Percentiles rank a stretch among this genome's conserved stretches.
phyloP scores from a whole-genome alignment of 2,113 vertebrate genomes.

The Callaeas wilsoni region DNA sequence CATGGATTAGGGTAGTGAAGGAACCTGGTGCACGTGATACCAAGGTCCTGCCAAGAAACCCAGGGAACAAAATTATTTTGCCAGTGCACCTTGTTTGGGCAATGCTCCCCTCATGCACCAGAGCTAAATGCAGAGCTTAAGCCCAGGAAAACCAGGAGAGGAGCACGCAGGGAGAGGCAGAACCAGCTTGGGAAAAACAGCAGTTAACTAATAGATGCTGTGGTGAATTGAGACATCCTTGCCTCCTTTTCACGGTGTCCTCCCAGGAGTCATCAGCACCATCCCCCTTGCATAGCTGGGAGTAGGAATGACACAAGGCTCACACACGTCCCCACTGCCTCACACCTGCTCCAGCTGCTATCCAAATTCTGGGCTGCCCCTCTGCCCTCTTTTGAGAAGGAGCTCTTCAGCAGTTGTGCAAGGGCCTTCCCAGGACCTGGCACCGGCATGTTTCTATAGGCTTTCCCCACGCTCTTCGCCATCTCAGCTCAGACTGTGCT shows the following conservation, averaged over 20 bases:
- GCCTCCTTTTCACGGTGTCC: not conserved
- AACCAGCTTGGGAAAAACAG: not conserved
- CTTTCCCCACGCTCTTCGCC: accelerated
- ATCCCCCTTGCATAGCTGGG: not conserved
- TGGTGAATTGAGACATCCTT: not conserved
- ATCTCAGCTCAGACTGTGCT: not conserved
- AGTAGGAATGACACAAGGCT: not conserved
- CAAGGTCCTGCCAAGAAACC: slow-evolving; percentile 7
- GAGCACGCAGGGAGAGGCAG: not conserved
- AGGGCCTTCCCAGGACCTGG: not conserved
- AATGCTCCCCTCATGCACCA: not conserved
- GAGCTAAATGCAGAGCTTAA: not conserved
- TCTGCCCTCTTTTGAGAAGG: not conserved
- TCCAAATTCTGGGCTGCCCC: not conserved
- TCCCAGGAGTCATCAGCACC: not conserved
- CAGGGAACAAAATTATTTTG: not conserved
- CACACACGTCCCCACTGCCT: not conserved
- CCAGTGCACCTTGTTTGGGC: not conserved
- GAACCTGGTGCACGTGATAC: not conserved
- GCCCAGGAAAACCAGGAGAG: not conserved
- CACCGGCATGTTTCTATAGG: not conserved
- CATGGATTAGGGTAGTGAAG: not conserved
- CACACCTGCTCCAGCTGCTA: not conserved
- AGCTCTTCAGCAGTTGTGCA: not conserved
- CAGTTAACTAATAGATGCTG: not conserved